Base-by-base conservation (phyloP, 2,113 vertebrate genomes). In the Gallinago paraguaiae region DNA sequence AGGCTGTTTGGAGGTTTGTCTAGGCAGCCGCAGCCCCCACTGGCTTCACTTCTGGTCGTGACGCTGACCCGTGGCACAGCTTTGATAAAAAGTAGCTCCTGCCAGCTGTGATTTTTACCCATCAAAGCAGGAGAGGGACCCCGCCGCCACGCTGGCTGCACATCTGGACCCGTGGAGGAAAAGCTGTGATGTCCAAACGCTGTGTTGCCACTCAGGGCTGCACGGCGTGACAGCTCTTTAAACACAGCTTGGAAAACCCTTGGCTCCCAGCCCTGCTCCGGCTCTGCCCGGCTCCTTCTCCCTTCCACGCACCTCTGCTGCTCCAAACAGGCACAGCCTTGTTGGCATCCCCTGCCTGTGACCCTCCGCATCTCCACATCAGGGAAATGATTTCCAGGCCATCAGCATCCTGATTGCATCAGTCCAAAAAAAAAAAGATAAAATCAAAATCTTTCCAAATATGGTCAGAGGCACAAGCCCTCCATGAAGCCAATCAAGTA, bases 401-500 rank as follows among this genome's bases (percentile, higher is more conserved):
- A 90, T 81, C 82, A 84, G 91, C 89, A 94, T 74, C 70, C 88
- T 82, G 84, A 80, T 67, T 92, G 67, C 91, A 94, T 92, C 86
- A 84, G 86, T 76, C 88, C 53, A 51, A 71, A 95, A 91, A 71
- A 39, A 39, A 39, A 11, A 39, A 39, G 11, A 39, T 39, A 39
- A 39, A 12, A 83, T 74, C 67, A 70, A 92, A 96, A 87, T 68
- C 87, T 96, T 82, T 70, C 96, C 96, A 96, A 96, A 97, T 96
- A 97, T 96, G 95, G 97, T 92, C 96, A 96, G 78, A 91, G 64
- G 68, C 90, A 86, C 45, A 70, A 88, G 61, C 64, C 67, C 78
- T 96, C 50, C 59, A 27, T 63, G 82, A 90, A 95, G 46, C 67
- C 6, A 41, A 35, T 69, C 69, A 53, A 91, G 80, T 81, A 94